phyloP scores from a whole-genome alignment of 2,113 vertebrate genomes.

The Edolisoma coerulescens region DNA sequence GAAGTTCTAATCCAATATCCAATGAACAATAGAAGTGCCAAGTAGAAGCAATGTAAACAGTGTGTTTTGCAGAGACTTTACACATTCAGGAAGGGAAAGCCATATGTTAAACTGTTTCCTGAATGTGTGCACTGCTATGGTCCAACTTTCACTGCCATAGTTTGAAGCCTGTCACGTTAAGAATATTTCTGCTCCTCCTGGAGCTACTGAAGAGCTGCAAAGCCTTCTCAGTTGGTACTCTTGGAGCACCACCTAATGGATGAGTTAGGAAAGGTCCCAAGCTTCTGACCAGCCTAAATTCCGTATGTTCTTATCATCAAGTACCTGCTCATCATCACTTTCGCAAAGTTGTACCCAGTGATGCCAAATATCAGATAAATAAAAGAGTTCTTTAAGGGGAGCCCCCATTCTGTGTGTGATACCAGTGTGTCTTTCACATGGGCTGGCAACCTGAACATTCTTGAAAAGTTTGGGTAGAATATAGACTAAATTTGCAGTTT shows the following conservation, averaged over 20 bases:
- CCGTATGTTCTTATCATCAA: not conserved
- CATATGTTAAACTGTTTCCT: not conserved
- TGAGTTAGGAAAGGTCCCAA: constrained; percentile 30
- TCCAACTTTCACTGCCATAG: constrained; percentile 25
- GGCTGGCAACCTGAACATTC: not conserved
- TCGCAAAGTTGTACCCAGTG: not conserved
- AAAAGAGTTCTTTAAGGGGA: not conserved
- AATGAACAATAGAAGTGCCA: not conserved
- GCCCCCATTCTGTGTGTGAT: not conserved
- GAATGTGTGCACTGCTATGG: not conserved
- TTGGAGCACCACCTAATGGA: constrained; percentile 72
- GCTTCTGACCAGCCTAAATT: not conserved
- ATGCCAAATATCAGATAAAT: not conserved
- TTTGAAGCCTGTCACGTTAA: constrained; percentile 3
- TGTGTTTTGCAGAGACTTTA: not conserved
- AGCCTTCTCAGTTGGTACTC: constrained; percentile 18
- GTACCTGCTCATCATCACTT: not conserved
- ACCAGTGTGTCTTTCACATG: not conserved
- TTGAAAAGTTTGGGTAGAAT: not conserved
- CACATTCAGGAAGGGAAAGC: not conserved
- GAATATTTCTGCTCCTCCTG: not conserved
- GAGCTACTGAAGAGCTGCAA: not conserved
- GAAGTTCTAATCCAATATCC: constrained; percentile 18
- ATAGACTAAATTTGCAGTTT: not conserved
- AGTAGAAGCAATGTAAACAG: constrained; percentile 5